These are phyloP conservation scores for Orius insidiosus DNA, from an alignment of 1,140 invertebrate species.

Conservation along the genomic window DNA sequence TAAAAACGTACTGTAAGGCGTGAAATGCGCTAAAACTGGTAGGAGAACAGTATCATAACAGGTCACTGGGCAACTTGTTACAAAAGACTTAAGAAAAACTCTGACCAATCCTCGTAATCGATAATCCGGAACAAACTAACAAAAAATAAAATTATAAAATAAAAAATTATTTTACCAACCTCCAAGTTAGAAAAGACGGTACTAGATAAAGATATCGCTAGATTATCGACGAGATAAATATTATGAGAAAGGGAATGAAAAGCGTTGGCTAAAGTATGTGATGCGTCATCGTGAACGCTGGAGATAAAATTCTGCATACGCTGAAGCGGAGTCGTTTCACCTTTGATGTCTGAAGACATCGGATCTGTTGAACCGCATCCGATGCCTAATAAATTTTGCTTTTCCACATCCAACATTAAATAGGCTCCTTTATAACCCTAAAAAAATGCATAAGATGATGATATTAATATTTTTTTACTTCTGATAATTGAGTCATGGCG, in stretches of 20 bases:
- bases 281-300: conserved; percentile 49
- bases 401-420: conserved; percentile 50
- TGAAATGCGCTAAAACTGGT: conserved; percentile 55
- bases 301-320: conserved; percentile 48
- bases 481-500: conserved; percentile 37
- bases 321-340: conserved; percentile 17
- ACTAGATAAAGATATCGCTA: conserved; percentile 39
- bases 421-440: conserved; percentile 48
- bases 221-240: conserved; percentile 52
- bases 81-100: conserved; percentile 68
- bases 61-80: conserved; percentile 63
- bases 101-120: conserved; percentile 63
- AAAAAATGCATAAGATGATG: conserved; percentile 19
- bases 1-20: conserved; percentile 48
- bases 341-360: neutral
- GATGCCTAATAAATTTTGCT: conserved; percentile 43
- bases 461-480: no score
- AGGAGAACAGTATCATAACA: conserved; percentile 56
- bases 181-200: conserved; percentile 53
- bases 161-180: conserved; percentile 21
- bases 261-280: conserved; percentile 59
- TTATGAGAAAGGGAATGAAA: conserved; percentile 64
- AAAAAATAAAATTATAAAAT: conserved; percentile 11
- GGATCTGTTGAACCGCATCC: conserved; percentile 2
- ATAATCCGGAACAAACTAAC: conserved; percentile 59